These are phyloP conservation scores for Podarcis raffonei DNA, from an alignment of 2,113 vertebrate species.

Conservation along the genomic window DNA sequence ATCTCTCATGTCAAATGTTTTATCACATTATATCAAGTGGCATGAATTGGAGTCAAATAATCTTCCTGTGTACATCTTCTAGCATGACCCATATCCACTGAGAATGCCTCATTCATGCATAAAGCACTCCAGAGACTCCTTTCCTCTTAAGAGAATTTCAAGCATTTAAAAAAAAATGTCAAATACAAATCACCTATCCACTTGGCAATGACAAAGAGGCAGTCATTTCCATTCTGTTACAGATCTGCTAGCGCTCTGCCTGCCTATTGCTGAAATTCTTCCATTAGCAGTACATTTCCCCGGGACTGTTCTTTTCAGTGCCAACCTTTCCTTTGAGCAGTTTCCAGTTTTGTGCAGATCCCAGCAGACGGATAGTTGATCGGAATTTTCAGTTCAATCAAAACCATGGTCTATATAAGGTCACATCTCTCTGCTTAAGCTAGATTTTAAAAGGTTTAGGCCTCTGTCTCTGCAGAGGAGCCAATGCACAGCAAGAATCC, in stretches of 20 bases:
- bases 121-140: slow-evolving; percentile 75
- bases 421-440: background rate
- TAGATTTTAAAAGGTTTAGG: background rate
- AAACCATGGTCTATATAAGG: slow-evolving; percentile 1
- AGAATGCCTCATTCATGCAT: slow-evolving; percentile 93
- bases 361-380: slow-evolving; percentile 58
- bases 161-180: slow-evolving; percentile 75
- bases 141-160: slow-evolving; percentile 81
- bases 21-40: slow-evolving; percentile 99
- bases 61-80: slow-evolving; percentile 99
- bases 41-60: slow-evolving; percentile 99
- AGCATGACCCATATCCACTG: slow-evolving; percentile 98
- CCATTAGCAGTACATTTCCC: slow-evolving; percentile 68
- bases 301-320: slow-evolving; percentile 83
- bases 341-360: slow-evolving; percentile 67
- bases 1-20: slow-evolving; percentile 99
- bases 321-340: slow-evolving; percentile 76
- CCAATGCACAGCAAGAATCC: background rate
- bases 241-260: slow-evolving; percentile 63
- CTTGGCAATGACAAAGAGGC: slow-evolving; percentile 76
- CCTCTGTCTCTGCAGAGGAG: background rate
- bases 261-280: slow-evolving; percentile 69
- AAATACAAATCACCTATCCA: slow-evolving; percentile 76
- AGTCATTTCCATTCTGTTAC: slow-evolving; percentile 65
- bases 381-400: slow-evolving; percentile 35